Base-by-base conservation (phyloP, 2,797 vertebrate species). In the Malurus splendens region DNA sequence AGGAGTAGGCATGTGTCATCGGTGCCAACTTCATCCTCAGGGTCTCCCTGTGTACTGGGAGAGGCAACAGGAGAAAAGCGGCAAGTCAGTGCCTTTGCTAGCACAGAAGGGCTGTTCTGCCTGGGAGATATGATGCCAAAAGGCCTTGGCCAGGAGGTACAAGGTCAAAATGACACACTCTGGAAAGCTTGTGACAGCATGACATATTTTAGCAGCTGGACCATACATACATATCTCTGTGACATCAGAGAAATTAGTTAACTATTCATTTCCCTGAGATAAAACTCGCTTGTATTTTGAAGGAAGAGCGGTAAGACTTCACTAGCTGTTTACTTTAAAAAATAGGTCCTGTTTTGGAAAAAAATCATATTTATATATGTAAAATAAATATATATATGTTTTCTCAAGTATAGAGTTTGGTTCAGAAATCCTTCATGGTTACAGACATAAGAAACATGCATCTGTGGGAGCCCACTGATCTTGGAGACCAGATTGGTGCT, bases 1-100 rank as follows among this genome's bases (percentile, higher is more conserved):
- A 17, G 15, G 24, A 18, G 6, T 23, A 18, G 36, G 8, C 20
- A 65, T 17, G 25, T 23, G 16, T 10, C 32, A 71, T 54, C 9
- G 3, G 20, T 61, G 66, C 12, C 33, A 45, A 3, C 17, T 71
- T 78, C 52, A 28, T 78, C 32, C 47, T 52, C 1, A 0, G 13
- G 14, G 10, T 41, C 77, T 81, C 8, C 38, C 22, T 30, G 25
- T 27, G 4, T 0, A 0, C 18, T 62, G 62, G 4, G 25, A 51
- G 30, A 51, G 6, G 33, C 27, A 30, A 22, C 22, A 64, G 27
- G 5, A 70, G 42, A 54, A 71, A 81, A 50, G 4, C 18, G 61
- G 20, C 4, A 23, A 59, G 13, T 16, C 44, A 19, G n/a, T 32
- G 7, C 10, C 19, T 70, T 73, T 73, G 9, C 22, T 23, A 61